Evolutionary conservation across 2,797 vertebrate species (phyloP).

Genomic region (Chiroxiphia lanceolata): DNA sequence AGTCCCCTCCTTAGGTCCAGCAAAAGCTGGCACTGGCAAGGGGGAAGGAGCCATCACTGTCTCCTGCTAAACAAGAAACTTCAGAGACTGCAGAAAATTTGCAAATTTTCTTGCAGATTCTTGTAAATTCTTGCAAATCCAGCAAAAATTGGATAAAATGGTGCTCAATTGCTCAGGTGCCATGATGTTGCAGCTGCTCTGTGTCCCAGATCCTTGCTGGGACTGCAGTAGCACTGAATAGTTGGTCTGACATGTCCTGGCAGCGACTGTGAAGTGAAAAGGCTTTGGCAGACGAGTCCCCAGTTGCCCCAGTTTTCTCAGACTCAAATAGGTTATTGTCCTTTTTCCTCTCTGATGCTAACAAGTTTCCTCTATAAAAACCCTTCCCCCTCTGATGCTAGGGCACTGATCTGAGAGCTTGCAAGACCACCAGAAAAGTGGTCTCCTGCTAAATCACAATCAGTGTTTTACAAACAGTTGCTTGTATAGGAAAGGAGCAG

Average conservation of each 20-base stretch:
- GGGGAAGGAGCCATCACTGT: neutral
- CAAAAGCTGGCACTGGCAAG: neutral
- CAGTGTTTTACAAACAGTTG: neutral
- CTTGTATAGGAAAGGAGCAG: neutral
- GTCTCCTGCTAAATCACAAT: neutral
- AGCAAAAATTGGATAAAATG: neutral
- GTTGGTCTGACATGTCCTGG: constrained; percentile 7
- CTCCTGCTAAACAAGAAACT: neutral
- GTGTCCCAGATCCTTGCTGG: neutral
- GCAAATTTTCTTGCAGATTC: neutral
- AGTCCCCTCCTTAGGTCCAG: neutral
- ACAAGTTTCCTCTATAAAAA: constrained; percentile 18
- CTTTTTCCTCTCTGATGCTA: constrained; percentile 8
- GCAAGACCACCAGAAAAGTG: neutral
- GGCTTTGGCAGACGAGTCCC: constrained; percentile 38
- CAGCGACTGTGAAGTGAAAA: constrained; percentile 12
- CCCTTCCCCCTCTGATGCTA: neutral
- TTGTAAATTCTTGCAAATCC: neutral
- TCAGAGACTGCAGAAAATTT: neutral
- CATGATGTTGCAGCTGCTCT: neutral
- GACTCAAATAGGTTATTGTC: constrained; percentile 58
- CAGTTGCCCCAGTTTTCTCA: constrained; percentile 39
- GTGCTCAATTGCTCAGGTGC: neutral
- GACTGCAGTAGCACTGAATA: neutral
- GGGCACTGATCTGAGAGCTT: neutral